Evolutionary conservation across 2,113 vertebrate species (phyloP), one percentile per base, ranked within the genome.

Genomic region (Uropsilus gracilis): DNA sequence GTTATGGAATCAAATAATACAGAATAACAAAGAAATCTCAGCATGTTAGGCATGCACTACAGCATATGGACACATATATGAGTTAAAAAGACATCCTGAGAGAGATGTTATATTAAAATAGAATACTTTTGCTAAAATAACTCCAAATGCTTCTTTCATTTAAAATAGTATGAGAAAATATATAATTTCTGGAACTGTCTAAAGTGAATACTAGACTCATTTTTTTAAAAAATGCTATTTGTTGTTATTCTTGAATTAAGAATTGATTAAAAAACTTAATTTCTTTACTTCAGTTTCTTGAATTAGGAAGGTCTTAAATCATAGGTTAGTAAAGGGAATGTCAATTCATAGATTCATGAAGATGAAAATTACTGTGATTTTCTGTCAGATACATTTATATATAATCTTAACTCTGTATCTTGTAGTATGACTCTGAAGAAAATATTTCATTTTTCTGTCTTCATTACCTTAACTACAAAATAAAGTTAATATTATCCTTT

Each of bases 81-180:
- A 72, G 5, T 55, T 82, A 26, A 85, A 84, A 57, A 26, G 13
- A 55, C 4, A 72, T 16, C 8, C 16, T 61, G 17, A 72, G 32
- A 83, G 13, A 71, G 10, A 13, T 90, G 12, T 18, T 76, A 30
- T 12, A 68, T 30, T 26, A 44, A 6, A 94, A 42, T 80, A 46
- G 8, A 95, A 3, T 72, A 71, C 59, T 80, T 95, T 84, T 89
- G 18, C 53, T 59, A 63, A 72, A 63, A 81, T 50, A 86, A 92
- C 85, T 76, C 30, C 14, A 32, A 2, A 50, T 89, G 24, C 66
- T 20, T 44, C 32, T 89, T 17, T 2, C 9, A 39, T 90, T 91
- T 92, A 84, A 89, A 68, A 2, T 57, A 78, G 63, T 8, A 44
- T 85, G 12, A 90, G 34, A 96, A 72, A 22, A 71, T 72, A 68